Percentiles rank a stretch among this genome's conserved stretches.
Conservation (phyloP, 2,113 vertebrate genomes). For the Neodon shergylaensis region DNA sequence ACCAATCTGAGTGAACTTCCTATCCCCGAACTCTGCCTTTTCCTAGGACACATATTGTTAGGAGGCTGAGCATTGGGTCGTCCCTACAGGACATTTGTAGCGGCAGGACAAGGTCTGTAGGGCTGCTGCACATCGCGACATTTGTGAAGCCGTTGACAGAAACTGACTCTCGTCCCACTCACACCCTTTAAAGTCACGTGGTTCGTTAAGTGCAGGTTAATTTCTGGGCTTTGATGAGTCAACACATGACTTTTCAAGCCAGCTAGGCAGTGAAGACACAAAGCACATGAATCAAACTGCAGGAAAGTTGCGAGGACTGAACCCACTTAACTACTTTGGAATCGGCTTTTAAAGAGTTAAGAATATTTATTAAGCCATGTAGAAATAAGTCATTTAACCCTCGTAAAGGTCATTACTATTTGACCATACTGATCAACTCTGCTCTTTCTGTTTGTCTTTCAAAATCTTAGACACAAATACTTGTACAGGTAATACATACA, state of each 20-base stretch:
- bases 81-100: neutral
- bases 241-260: neutral
- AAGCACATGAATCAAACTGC: neutral
- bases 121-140: neutral
- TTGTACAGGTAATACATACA: neutral
- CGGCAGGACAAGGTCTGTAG: neutral
- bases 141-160: neutral
- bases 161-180: neutral
- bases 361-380: neutral
- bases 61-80: neutral
- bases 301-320: neutral
- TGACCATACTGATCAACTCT: neutral
- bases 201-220: neutral
- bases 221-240: neutral
- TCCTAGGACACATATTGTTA: neutral
- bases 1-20: neutral
- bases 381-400: neutral
- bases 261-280: neutral
- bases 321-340: neutral
- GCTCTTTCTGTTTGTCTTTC: neutral
- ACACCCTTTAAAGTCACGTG: neutral
- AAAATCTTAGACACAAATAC: neutral
- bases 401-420: neutral
- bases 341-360: neutral
- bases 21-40: neutral